Evolutionary conservation across 2,888 invertebrate genomes (phyloP).

Genomic region (Zaprionus bogoriensis): DNA sequence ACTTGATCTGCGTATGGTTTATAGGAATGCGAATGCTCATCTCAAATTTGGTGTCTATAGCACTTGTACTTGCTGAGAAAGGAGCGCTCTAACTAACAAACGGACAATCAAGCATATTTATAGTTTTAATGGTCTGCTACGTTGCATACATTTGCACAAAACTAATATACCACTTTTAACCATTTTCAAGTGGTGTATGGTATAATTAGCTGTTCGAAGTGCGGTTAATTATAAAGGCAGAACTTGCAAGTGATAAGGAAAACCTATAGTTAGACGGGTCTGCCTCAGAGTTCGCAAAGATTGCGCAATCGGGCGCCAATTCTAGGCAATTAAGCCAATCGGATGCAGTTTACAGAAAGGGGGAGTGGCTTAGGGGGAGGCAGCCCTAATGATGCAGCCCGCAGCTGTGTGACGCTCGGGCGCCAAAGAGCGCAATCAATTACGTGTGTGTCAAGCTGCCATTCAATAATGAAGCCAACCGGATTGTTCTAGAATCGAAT

Average conservation of each 20-base stretch:
- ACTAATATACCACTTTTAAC: no score
- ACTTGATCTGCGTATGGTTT: no score
- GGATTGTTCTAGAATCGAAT: constrained; percentile 40
- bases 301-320: constrained; percentile 32
- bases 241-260: neutral
- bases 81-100: no score
- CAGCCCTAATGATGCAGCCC: no score
- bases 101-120: no score
- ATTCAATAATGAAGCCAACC: constrained; percentile 30
- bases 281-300: neutral
- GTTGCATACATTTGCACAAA: no score
- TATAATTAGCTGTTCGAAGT: constrained; percentile 15
- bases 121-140: no score
- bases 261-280: neutral
- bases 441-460: constrained; percentile 40
- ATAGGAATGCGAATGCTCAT: no score
- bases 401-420: constrained; percentile 17
- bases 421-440: constrained; percentile 28
- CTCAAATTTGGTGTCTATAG: no score
- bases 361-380: neutral
- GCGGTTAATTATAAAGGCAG: constrained; percentile 10
- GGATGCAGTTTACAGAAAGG: constrained; percentile 34
- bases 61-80: no score
- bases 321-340: constrained; percentile 51
- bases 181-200: no score